Base-by-base conservation (phyloP, 1,140 invertebrate species). In the Ruditapes philippinarum region DNA sequence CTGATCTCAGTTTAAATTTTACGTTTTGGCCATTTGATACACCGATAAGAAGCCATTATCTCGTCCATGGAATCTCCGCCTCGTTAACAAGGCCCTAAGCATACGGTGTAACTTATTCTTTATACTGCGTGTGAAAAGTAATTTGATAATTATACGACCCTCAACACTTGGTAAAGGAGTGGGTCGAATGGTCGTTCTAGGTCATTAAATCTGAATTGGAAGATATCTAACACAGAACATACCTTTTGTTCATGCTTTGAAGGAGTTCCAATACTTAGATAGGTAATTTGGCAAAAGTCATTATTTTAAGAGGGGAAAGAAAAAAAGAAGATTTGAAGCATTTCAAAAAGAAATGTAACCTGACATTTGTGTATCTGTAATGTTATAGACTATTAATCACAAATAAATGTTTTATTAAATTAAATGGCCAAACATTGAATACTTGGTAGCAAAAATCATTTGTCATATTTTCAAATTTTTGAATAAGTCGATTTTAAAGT, bases 121-220 rank as follows among this genome's bases (percentile, higher is more conserved):
- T 76, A 62, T 60, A 33, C 49, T 74, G 33, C 84, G 70, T 86
- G 84, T 86, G 84, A 86, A 86, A 78, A 36, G 36, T 57, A 78
- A 86, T 86, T 54, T 76, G 84, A 76, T 86, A 86, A 86, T 78
- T 86, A 51, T 28, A 60, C 78, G 84, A 84, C 84, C 84, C 74
- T 45, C 54, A 49, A 54, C 84, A 49, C 73, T 45, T 62, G 4
- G 49, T 40, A 42, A 78, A 40, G 31, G 19, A 76, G 49, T 54
- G 49, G 84, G 84, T 86, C 84, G 54, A 45, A 45, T 60, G 84
- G 73, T 40, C 84, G 70, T 86, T 49, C 40, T 28, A 65, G 84
- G 70, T 62, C 70, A 40, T 65, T 60, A 28, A 78, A 19, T 33
- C 33, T 74, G 31, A 31, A 76, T 60, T 28, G 54, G 68, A 86